These are phyloP conservation scores for Brachionus koreanus DNA, from an alignment of 1,140 invertebrate genomes.

Conservation along the genomic window DNA sequence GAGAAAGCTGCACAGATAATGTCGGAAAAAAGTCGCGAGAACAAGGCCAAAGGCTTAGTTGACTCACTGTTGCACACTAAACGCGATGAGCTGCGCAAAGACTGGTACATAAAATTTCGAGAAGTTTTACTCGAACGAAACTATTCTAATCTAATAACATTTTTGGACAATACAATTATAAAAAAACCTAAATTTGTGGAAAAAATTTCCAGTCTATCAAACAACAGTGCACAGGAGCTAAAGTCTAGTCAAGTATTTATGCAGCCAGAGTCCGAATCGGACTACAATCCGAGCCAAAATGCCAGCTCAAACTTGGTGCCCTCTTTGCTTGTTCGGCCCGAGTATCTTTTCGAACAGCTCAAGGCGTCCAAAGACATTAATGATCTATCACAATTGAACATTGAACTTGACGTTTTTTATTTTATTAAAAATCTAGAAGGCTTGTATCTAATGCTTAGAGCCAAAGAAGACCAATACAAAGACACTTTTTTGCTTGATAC, in stretches of 20 bases:
- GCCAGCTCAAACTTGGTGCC: neutral
- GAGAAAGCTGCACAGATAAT: neutral
- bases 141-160: conserved; percentile 2
- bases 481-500: conserved; percentile 14
- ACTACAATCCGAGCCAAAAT: neutral
- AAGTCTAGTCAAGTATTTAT: neutral
- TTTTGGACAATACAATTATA: conserved; percentile 40
- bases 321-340: neutral
- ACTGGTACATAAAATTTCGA: conserved; percentile 31
- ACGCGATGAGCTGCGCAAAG: neutral
- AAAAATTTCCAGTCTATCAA: conserved; percentile 33
- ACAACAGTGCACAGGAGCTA: neutral
- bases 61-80: neutral
- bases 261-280: neutral
- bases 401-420: conserved; percentile 21
- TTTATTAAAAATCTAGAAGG: conserved; percentile 34
- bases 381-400: neutral
- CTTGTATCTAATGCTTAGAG: neutral
- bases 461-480: conserved; percentile 1
- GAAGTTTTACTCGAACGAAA: neutral
- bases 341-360: conserved; percentile 13
- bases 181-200: conserved; percentile 34
- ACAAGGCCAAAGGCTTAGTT: neutral
- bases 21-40: neutral
- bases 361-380: conserved; percentile 10